A percentile compares a stretch with the other conserved stretches of the same genome.
These are phyloP conservation scores for Sus scrofa DNA, from an alignment of 2,113 vertebrate species.

Conservation along the genomic window T2T-Sscrofa CM000812.6:171149501-171150000, in stretches of 20 bases:
- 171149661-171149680: background rate
- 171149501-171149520: background rate
- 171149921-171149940: slow-evolving; percentile 61
- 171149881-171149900: slow-evolving; percentile 62
- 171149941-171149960: background rate
- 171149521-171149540: background rate
- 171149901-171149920: background rate
- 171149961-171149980: slow-evolving; percentile 42
- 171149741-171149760: background rate
- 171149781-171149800: background rate
- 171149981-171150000: slow-evolving; percentile 35
- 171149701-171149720: background rate
- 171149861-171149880: slow-evolving; percentile 68
- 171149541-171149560: slow-evolving; percentile 14
- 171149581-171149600: background rate
- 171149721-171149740: background rate
- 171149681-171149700: background rate
- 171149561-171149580: background rate
- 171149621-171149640: background rate
- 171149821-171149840: slow-evolving; percentile 45
- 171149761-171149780: background rate
- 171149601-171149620: background rate
- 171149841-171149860: slow-evolving; percentile 65
- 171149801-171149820: slow-evolving; percentile 3
- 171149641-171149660: background rate